These are phyloP conservation scores for Thymelicus acteon DNA, from an alignment of 2,888 invertebrate species.

Conservation along the genomic window DNA sequence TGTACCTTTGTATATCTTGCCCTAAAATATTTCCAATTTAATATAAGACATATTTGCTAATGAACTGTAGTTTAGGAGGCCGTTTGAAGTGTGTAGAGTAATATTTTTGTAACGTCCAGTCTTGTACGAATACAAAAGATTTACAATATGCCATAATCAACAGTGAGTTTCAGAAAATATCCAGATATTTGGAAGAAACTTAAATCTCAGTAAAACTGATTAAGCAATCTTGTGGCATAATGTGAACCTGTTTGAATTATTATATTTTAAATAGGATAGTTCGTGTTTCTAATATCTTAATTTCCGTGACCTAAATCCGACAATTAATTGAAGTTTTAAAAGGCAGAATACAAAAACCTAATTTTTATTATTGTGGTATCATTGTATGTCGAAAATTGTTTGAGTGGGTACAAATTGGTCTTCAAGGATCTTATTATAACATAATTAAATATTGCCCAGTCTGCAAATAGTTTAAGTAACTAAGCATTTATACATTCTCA, in stretches of 20 bases:
- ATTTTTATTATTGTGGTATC: constrained; percentile 17
- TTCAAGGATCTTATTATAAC: constrained; percentile 22
- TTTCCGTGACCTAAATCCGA: constrained; percentile 3
- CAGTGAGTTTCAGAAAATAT: not conserved
- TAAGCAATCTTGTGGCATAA: constrained; percentile 25
- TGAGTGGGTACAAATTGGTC: constrained; percentile 41
- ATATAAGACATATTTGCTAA: constrained; percentile 27
- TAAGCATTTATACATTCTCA: constrained; percentile 74
- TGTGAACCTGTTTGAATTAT: constrained; percentile 9
- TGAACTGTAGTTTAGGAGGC: constrained; percentile 28
- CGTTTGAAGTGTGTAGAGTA: constrained; percentile 32
- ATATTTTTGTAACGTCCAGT: constrained; percentile 39
- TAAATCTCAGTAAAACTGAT: constrained; percentile 13
- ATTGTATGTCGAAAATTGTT: constrained; percentile 49
- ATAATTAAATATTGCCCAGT: constrained; percentile 54
- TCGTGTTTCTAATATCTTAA: not conserved
- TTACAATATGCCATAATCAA: constrained; percentile 28
- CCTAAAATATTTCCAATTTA: constrained; percentile 32
- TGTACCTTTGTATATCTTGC: constrained; percentile 33
- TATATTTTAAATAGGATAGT: not conserved
- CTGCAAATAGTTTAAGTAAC: constrained; percentile 61
- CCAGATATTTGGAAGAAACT: not conserved
- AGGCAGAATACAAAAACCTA: constrained; percentile 9
- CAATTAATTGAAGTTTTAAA: not conserved
- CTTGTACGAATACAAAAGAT: constrained; percentile 8